These are phyloP conservation scores for Lateolabrax maculatus DNA, from an alignment of 2,797 vertebrate species.

Conservation along the genomic window DNA sequence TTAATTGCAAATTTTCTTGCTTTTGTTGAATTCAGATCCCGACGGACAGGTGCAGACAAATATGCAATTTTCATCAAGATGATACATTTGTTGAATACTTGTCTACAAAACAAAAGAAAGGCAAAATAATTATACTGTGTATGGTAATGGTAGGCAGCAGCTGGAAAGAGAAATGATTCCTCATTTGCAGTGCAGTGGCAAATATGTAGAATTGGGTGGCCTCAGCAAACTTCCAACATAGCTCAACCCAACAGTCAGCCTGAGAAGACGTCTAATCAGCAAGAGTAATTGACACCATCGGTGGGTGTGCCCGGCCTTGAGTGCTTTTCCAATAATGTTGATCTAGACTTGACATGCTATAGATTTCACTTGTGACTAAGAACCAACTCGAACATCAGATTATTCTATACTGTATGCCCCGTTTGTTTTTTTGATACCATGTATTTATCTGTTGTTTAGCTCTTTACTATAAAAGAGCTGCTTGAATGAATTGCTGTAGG, in stretches of 20 bases:
- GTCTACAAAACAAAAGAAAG: neutral
- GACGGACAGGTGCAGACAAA: neutral
- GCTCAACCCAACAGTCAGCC: constrained; percentile 8
- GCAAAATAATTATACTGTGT: neutral
- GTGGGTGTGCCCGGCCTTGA: neutral
- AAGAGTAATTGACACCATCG: neutral
- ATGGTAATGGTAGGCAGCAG: neutral
- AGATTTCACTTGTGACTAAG: neutral
- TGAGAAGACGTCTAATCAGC: constrained; percentile 9
- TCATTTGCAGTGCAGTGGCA: too few relatives aligned
- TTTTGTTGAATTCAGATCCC: neutral
- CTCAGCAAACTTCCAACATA: neutral
- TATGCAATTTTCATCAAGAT: neutral
- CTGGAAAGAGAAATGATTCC: neutral
- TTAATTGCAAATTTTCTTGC: neutral
- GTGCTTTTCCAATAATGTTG: constrained; percentile 15
- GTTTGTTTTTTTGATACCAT: neutral
- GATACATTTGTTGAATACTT: neutral
- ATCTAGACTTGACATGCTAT: constrained; percentile 4
- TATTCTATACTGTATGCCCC: neutral
- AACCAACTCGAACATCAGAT: neutral
- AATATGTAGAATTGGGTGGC: neutral
- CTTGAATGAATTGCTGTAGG: constrained; percentile 30
- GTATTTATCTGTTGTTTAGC: constrained; percentile 9
- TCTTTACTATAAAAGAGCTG: constrained; percentile 17